These are phyloP conservation scores for Lepus oiostolus DNA, from an alignment of 2,797 vertebrate species.

Conservation along the genomic window DNA sequence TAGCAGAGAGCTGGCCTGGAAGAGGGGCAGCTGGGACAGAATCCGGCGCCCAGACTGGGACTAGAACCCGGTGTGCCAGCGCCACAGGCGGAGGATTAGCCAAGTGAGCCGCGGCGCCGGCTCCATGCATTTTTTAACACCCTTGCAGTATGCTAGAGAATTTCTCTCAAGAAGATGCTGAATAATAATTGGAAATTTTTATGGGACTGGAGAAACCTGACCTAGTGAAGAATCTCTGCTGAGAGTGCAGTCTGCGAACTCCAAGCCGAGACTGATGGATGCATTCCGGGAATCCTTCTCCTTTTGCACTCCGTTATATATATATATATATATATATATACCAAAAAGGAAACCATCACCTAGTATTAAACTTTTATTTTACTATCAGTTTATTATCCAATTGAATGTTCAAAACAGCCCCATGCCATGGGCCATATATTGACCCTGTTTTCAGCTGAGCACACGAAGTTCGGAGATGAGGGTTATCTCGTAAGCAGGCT, in stretches of 20 bases:
- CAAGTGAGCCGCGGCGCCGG: no score
- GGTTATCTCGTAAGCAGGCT: fast-evolving
- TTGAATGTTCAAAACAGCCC: not conserved
- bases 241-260: slow-evolving; percentile 10
- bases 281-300: not conserved
- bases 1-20: no score
- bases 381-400: slow-evolving; percentile 1
- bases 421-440: not conserved
- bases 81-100: no score
- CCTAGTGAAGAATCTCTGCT: not conserved
- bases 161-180: not conserved
- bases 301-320: not conserved
- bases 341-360: not conserved
- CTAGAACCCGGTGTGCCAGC: no score
- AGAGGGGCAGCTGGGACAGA: no score
- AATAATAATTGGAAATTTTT: slow-evolving; percentile 26
- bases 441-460: not conserved
- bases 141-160: not conserved
- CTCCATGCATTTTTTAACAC: no score
- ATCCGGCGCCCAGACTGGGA: no score
- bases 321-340: no score
- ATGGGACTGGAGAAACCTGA: not conserved
- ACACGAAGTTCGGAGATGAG: not conserved
- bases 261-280: not conserved
- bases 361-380: not conserved